Evolutionary conservation across 2,888 invertebrate species (phyloP).

Genomic region (Drosophila atripex): DNA sequence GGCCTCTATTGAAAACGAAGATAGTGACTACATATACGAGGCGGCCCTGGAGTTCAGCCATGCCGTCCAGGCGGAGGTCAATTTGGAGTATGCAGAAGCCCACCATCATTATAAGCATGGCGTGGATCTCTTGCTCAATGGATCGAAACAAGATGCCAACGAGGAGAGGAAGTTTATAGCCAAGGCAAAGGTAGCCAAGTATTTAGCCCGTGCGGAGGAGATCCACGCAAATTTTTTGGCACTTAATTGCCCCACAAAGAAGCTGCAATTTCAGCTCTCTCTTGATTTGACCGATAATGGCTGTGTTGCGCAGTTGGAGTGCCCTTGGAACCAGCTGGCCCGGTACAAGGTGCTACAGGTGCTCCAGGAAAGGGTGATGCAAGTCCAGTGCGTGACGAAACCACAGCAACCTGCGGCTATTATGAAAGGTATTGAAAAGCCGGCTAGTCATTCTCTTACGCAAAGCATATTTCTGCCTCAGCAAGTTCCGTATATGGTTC

Average conservation of each 20-base stretch:
- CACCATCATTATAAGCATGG: constrained; percentile 82
- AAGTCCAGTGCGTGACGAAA: constrained; percentile 83
- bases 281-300: constrained; percentile 76
- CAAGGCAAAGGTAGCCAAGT: constrained; percentile 83
- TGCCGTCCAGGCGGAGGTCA: constrained; percentile 83
- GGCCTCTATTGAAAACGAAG: constrained; percentile 82
- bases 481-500: constrained; percentile 83
- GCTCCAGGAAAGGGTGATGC: constrained; percentile 81
- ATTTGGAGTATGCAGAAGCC: constrained; percentile 81
- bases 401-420: constrained; percentile 77
- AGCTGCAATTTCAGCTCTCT: constrained; percentile 79
- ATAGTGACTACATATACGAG: constrained; percentile 84
- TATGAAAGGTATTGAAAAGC: constrained; percentile 83
- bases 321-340: constrained; percentile 83
- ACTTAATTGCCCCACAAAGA: constrained; percentile 24
- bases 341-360: constrained; percentile 83
- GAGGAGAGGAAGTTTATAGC: constrained; percentile 83
- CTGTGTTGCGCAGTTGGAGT: constrained; percentile 73
- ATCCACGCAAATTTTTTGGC: constrained; percentile 80
- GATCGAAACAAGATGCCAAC: constrained; percentile 81
- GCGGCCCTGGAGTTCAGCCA: constrained; percentile 83
- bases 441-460: constrained; percentile 81
- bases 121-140: constrained; percentile 80
- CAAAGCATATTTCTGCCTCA: constrained; percentile 83
- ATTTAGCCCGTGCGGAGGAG: constrained; percentile 82